Evolutionary conservation across 2,113 vertebrate genomes (phyloP).

Genomic region (Zosterops japonicus): DNA sequence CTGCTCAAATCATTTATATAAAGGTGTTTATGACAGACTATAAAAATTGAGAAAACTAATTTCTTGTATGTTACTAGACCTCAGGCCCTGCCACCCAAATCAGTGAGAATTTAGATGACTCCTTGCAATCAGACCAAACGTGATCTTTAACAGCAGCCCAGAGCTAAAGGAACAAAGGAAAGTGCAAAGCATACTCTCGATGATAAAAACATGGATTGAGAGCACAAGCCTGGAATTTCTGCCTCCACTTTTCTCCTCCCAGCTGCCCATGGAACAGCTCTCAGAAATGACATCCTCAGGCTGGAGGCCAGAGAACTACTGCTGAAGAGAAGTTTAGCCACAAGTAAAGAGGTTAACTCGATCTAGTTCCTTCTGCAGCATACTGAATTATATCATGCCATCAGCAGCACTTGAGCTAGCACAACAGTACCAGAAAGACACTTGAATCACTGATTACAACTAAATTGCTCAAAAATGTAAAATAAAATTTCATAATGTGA

Average conservation of each 20-base stretch:
- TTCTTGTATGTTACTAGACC: neutral
- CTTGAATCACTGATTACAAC: neutral
- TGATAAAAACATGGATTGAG: neutral
- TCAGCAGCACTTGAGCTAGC: neutral
- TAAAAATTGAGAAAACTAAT: neutral
- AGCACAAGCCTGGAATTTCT: neutral
- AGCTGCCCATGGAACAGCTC: neutral
- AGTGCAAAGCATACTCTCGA: neutral
- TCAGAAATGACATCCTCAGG: neutral
- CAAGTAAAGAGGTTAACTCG: neutral
- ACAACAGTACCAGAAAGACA: neutral
- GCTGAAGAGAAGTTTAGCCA: neutral
- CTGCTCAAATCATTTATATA: neutral
- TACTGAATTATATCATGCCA: neutral
- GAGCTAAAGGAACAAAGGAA: neutral
- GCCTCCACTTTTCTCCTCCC: neutral
- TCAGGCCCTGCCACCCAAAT: neutral
- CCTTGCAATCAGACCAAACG: neutral
- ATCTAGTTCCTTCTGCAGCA: neutral
- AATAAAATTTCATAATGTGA: neutral
- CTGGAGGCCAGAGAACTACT: neutral
- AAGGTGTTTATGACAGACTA: neutral
- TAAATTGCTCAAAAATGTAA: neutral
- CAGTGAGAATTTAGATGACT: neutral
- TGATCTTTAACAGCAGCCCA: neutral